Evolutionary conservation across 1,140 invertebrate genomes (phyloP).

Genomic region (Pachypeltis micranthus): DNA sequence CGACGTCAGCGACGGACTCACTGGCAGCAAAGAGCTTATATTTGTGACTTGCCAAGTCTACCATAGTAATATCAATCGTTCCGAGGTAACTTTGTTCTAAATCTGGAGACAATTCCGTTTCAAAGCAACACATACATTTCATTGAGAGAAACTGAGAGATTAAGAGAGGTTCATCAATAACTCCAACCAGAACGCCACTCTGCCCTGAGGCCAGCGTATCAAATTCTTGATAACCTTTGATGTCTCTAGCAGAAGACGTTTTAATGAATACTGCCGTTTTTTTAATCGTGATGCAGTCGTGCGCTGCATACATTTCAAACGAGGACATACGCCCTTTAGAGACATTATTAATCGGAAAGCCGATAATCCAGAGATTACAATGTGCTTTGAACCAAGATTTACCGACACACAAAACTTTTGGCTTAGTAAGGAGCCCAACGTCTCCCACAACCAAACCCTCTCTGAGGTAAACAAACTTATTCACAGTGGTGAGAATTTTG

Average conservation of each 20-base stretch:
- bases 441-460: not conserved
- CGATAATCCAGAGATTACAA: not conserved
- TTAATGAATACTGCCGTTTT: not conserved
- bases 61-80: not conserved
- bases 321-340: not conserved
- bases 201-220: not conserved
- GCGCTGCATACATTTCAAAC: not conserved
- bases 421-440: not conserved
- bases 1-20: not conserved
- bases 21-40: not conserved
- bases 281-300: not conserved
- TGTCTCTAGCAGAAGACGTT: not conserved
- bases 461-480: not conserved
- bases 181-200: not conserved
- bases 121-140: not conserved
- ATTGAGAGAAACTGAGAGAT: not conserved
- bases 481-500: not conserved
- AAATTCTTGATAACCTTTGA: not conserved
- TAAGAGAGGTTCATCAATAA: not conserved
- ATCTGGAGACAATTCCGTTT: not conserved
- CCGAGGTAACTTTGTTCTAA: not conserved
- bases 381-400: not conserved
- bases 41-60: not conserved
- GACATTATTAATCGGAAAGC: not conserved
- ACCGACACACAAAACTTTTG: not conserved